Base-by-base conservation (phyloP, 1,140 invertebrate genomes). In the Dendroctonus ponderosae region DNA sequence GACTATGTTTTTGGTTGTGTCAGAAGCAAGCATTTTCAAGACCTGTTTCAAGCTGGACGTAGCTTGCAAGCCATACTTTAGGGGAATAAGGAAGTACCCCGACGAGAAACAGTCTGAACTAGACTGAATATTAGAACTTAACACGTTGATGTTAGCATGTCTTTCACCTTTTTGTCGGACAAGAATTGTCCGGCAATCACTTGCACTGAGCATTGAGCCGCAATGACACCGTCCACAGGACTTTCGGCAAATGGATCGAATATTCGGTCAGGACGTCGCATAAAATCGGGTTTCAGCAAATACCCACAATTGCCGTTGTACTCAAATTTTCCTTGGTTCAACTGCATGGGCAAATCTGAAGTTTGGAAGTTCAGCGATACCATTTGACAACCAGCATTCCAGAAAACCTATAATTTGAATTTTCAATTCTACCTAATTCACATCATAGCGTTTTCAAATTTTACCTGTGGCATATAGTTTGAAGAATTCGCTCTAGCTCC, bases 321-420 rank as follows among this genome's bases (percentile, higher is more conserved):
- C 79, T 99, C 98, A 82, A 99, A 99, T 85, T 99, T 99, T 68
- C 98, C 98, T 84, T 99, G 97, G 82, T 99, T 99, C 62, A 99
- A 82, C 82, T 99, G 98, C 96, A 99, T 99, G 9, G 96, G 96
- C 67, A 99, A 83, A 85, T 99, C 98, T 11, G 97, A 89, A 9
- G 97, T 99, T 87, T 99, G 98, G 82, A 99, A 99, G 83, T 99
- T 99, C n/a, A 99, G 83, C 0, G 98, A 97, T 9, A 99, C 97
- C 97, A 99, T 99, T 83, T 94, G 92, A 76, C 91, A 93, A 64
- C 91, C 91, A 42, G 91, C 92, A 81, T 94, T 94, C 92, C 92
- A 94, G 79, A 94, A 94, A 51, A 93, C 91, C 89, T 91, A 72
- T 11, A 56, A 69, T 46, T 51, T 38, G 1, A n/a, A 15, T 12